These are phyloP conservation scores for Todiramphus saurophagus DNA, from an alignment of 2,113 vertebrate genomes.

Conservation along the genomic window DNA sequence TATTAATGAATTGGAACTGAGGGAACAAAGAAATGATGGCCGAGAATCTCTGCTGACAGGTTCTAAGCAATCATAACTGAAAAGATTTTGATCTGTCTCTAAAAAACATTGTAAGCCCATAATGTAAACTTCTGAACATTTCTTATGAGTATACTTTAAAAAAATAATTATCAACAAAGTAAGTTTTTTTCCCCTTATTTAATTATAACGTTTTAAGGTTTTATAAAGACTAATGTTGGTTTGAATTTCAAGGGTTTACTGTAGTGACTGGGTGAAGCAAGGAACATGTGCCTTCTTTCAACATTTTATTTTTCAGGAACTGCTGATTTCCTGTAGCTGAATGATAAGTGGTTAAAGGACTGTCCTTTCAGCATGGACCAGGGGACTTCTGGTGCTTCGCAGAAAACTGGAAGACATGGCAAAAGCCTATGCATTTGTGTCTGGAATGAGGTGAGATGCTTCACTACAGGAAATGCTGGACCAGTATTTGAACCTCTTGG, in stretches of 20 bases:
- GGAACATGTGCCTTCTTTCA: background rate
- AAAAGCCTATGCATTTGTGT: background rate
- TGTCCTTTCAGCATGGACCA: background rate
- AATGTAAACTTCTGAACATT: background rate
- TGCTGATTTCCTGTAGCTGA: background rate
- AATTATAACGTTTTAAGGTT: background rate
- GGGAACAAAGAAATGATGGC: background rate
- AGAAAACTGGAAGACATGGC: background rate
- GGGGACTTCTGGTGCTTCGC: background rate
- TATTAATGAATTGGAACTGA: background rate
- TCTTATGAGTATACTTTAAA: background rate
- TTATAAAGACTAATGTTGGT: background rate
- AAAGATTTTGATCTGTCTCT: background rate
- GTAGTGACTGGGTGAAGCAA: background rate
- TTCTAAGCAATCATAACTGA: background rate
- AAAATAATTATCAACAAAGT: background rate
- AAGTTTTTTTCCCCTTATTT: background rate
- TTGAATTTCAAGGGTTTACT: background rate
- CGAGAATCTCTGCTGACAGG: background rate
- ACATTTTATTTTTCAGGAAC: background rate
- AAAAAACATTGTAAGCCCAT: background rate
- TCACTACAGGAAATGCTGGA: background rate
- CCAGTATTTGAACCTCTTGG: background rate
- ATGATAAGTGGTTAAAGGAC: background rate
- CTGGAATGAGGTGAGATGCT: background rate